phyloP scores from a whole-genome alignment of 2,113 vertebrate species.

The Cariama cristata region DNA sequence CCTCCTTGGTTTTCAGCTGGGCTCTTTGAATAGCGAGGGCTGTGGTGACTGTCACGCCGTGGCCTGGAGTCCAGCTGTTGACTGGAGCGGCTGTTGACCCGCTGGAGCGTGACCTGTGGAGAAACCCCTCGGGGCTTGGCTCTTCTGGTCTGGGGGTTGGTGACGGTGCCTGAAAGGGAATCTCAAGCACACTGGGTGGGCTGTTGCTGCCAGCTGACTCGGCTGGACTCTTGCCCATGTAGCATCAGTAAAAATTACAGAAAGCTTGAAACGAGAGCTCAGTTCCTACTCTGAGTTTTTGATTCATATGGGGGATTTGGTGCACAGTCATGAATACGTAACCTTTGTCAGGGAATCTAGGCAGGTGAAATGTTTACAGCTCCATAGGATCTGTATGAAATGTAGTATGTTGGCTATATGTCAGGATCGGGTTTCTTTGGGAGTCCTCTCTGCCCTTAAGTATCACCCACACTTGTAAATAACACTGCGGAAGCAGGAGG shows the following conservation, averaged over 20 bases:
- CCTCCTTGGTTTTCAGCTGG: not conserved
- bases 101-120: not conserved
- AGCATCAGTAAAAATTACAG: not conserved
- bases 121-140: not conserved
- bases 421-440: not conserved
- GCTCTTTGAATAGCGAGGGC: not conserved
- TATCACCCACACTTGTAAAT: not conserved
- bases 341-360: not conserved
- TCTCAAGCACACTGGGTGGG: not conserved
- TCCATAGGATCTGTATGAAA: not conserved
- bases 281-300: not conserved
- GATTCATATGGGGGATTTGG: fast-evolving
- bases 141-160: not conserved
- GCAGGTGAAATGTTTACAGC: not conserved
- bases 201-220: not conserved
- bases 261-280: not conserved
- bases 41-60: not conserved
- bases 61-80: fast-evolving
- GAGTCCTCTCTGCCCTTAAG: not conserved
- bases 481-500: not conserved
- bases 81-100: not conserved
- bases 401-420: not conserved
- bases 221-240: not conserved
- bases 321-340: fast-evolving
- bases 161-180: not conserved